Evolutionary conservation across 2,797 vertebrate species (phyloP), one percentile per base, ranked within the genome.

Genomic region (Scolopax bukidnonensis): DNA sequence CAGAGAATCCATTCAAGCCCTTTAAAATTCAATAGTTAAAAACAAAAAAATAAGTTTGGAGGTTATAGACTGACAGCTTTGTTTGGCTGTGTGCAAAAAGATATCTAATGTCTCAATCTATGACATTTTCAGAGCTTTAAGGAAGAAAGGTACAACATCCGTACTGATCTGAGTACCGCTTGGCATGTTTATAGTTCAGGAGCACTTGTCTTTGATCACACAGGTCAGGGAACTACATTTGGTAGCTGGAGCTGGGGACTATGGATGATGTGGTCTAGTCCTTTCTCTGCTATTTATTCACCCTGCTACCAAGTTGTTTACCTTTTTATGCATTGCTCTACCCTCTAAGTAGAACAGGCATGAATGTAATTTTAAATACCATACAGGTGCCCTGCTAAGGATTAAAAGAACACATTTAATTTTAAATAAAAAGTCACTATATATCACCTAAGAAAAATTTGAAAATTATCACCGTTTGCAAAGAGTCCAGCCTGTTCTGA

Each of bases 71-170:
- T 5, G 38, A 32, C 64, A 75, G 13, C 16, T 74, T 16, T 4
- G 3, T 32, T 43, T 56, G 57, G 51, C 54, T 2, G 23, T 47
- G 51, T n/a, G 28, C 45, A 74, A 30, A 69, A 32, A 36, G 32
- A 21, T 4, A 45, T 18, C 32, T 18, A 9, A 10, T 38, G 33
- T 21, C 57, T 75, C 3, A 0, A 36, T 3, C 71, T 51, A 3
- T 32, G 87, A 13, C 57, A 54, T 65, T 70, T 81, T 24, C 85
- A 86, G 90, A 92, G 56, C 74, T 74, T 32, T 56, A 18, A 6
- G 16, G 47, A 64, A 32, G 67, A 16, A 76, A 67, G n/a, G 32
- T 33, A 27, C 1, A 12, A 84, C 47, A 71, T 3, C 47, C 5
- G 0, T 18, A 41, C 20, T 32, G 69, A n/a, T 25, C 33, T 1